phyloP scores from a whole-genome alignment of 2,888 invertebrate genomes.

The Cryptocephalus primarius region DNA sequence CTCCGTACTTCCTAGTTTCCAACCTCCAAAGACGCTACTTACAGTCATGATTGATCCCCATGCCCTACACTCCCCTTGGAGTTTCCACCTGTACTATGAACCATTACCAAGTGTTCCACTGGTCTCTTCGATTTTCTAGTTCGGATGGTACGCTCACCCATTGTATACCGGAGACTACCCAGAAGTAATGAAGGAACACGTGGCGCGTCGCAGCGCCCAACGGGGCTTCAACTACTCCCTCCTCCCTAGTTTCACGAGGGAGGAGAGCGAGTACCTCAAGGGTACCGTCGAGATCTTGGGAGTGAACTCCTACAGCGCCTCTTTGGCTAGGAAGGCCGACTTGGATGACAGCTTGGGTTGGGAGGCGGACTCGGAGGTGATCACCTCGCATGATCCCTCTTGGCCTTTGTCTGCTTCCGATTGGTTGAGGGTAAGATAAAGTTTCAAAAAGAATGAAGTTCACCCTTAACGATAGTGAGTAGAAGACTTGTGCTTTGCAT shows the following conservation, averaged over 20 bases:
- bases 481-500: too few relatives aligned
- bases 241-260: slow-evolving; percentile 47
- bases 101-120: too few relatives aligned
- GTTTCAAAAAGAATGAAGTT: too few relatives aligned
- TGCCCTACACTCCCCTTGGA: too few relatives aligned
- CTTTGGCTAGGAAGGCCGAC: slow-evolving; percentile 35
- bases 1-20: too few relatives aligned
- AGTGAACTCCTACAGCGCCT: slow-evolving; percentile 60
- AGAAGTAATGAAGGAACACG: slow-evolving; percentile 46
- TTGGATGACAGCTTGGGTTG: slow-evolving; percentile 36
- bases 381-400: slow-evolving; percentile 1
- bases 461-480: too few relatives aligned
- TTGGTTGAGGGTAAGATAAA: slow-evolving; percentile 8
- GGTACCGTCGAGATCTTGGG: slow-evolving; percentile 58
- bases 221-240: slow-evolving; percentile 50
- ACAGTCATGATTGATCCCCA: too few relatives aligned
- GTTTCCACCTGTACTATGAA: too few relatives aligned
- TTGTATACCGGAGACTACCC: slow-evolving; percentile 60
- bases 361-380: slow-evolving; percentile 3
- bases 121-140: slow-evolving; percentile 12
- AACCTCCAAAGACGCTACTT: too few relatives aligned
- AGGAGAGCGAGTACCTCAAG: slow-evolving; percentile 48
- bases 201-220: slow-evolving; percentile 44
- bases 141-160: slow-evolving; percentile 37
- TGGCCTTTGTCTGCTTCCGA: slow-evolving; percentile 7